Percentiles rank a stretch among this genome's conserved stretches.
Conservation (phyloP, 2,888 invertebrate species). For the Lasioglossum villosulum region DNA sequence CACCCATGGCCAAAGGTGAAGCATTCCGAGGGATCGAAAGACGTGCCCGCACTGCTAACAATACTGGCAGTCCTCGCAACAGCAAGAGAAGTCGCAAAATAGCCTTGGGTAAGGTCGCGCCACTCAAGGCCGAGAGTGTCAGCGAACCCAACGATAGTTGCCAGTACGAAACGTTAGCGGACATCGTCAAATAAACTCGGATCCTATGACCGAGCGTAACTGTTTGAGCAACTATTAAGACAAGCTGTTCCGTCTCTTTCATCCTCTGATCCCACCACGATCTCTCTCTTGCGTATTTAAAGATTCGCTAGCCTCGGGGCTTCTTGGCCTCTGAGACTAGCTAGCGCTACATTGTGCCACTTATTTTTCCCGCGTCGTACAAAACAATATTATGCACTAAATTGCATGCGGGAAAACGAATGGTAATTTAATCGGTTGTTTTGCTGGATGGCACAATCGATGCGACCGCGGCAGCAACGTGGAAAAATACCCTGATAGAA, state of each 20-base stretch:
- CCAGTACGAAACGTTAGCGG: slow-evolving; percentile 14
- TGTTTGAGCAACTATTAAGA: background rate
- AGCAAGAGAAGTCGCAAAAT: slow-evolving; percentile 60
- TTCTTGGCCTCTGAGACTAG: background rate
- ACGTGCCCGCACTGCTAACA: slow-evolving; percentile 66
- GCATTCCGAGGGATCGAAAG: slow-evolving; percentile 63
- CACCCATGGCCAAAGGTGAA: slow-evolving; percentile 60
- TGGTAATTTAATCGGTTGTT: background rate
- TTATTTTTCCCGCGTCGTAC: background rate
- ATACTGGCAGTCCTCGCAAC: slow-evolving; percentile 29
- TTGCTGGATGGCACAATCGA: background rate
- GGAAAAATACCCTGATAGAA: background rate
- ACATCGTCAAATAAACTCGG: background rate
- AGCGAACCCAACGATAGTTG: slow-evolving; percentile 55
- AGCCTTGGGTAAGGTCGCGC: slow-evolving; percentile 72
- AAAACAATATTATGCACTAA: background rate
- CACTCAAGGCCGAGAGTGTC: slow-evolving; percentile 64
- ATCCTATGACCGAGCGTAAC: background rate
- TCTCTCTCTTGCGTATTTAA: background rate
- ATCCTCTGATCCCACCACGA: background rate
- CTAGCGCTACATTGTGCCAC: background rate
- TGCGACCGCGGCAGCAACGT: background rate
- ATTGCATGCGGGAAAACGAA: background rate
- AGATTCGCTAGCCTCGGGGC: background rate
- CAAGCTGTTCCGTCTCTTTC: background rate